phyloP scores from a whole-genome alignment of 2,113 vertebrate species.

The Salvelinus fontinalis region DNA sequence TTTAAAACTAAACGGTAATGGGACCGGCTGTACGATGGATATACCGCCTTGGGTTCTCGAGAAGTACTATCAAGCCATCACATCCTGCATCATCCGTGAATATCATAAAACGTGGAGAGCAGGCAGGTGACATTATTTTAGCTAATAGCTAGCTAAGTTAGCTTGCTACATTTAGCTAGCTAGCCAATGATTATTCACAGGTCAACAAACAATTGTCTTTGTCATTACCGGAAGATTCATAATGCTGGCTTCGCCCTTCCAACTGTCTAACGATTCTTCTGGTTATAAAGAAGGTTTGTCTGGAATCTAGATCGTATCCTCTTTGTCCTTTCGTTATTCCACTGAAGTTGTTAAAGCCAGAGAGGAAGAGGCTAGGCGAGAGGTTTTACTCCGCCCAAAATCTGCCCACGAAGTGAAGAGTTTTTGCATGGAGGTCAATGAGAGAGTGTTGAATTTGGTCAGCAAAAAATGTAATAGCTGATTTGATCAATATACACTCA shows the following conservation, averaged over 20 bases:
- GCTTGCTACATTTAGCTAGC: not conserved
- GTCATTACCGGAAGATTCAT: constrained; percentile 3
- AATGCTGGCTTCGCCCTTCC: not conserved
- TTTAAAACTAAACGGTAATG: too few species aligned
- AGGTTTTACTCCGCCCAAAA: too few species aligned
- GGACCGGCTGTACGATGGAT: too few species aligned
- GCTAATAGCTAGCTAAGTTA: not conserved
- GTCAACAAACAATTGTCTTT: not conserved
- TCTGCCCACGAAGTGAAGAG: too few species aligned
- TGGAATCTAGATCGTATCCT: not conserved
- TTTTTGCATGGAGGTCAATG: too few species aligned
- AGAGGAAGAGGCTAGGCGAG: too few species aligned
- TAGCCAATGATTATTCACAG: not conserved
- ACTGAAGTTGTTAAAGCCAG: not conserved
- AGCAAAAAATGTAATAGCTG: too few species aligned
- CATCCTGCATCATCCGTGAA: not conserved
- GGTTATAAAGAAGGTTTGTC: not conserved
- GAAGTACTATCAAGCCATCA: not conserved
- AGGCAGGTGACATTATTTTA: not conserved
- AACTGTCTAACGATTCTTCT: not conserved
- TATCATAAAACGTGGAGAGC: not conserved
- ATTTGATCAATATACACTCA: too few species aligned
- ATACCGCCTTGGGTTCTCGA: too few species aligned
- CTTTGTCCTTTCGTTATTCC: not conserved
- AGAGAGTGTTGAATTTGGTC: too few species aligned